Base-by-base conservation (phyloP, 2,888 invertebrate species). In the Incurvaria masculella region DNA sequence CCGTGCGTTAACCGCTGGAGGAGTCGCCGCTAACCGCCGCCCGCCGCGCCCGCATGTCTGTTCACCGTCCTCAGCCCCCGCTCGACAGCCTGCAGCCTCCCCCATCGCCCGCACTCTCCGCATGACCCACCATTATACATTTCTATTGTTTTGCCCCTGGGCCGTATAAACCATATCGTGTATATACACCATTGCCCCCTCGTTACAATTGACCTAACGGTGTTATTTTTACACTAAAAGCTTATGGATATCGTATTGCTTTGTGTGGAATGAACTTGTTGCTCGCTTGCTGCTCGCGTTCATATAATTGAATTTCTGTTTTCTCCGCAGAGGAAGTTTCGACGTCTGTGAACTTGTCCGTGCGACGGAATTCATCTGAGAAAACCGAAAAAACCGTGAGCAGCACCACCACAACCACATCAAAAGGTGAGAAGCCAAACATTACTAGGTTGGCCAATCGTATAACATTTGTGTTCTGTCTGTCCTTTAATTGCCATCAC, bases 331-430 rank as follows among this genome's bases (percentile, higher is more conserved):
- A 72, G 65, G 69, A 70, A 60, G 68, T 68, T 65, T 68, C 72
- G 50, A 51, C 52, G 59, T 71, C 72, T 56, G 70, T 73, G 66
- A 69, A 72, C 65, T 69, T 75, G 63, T 73, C 72, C 69, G 70
- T 72, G 52, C 67, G 75, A 65, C 72, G 71, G 63, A 64, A 74
- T 65, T 70, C 81, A 64, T 73, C 81, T 61, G 65, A 81, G 68
- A 71, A 76, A 73, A n/a, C n/a, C n/a, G 65, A 81, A 68, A 71
- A 76, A 52, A 76, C 80, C 61, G 79, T 81, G 72, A 82, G 79
- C 70, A 79, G 71, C 61, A 76, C 78, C 60, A 81, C 75, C 67
- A 83, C 81, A 63, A 82, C 78, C 63, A 81, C 80, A 66, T 80
- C 81, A 51, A 82, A 81, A 81, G 83, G 83, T 82, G 59, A n/a